Evolutionary conservation across 2,888 invertebrate genomes (phyloP).

Genomic region (Neoaliturus tenellus): DNA sequence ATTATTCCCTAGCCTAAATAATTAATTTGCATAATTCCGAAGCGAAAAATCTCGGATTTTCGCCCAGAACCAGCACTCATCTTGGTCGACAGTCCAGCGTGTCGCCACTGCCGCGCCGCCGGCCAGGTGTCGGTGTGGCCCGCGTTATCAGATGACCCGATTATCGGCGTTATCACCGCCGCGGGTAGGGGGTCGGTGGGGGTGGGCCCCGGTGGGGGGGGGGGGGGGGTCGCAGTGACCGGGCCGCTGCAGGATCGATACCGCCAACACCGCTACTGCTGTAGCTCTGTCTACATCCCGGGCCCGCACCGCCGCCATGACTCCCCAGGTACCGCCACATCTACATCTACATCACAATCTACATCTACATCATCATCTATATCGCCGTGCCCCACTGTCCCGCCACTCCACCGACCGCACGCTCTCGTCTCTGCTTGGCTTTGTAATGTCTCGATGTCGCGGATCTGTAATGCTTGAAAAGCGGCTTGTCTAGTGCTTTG

Average conservation of each 20-base stretch:
- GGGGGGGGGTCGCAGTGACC: slow-evolving; percentile 28
- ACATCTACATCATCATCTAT: neutral
- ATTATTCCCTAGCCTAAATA: too few species aligned
- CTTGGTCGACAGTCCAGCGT: too few species aligned
- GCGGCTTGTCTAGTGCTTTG: too few species aligned
- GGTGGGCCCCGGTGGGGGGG: too few species aligned
- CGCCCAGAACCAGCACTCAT: too few species aligned
- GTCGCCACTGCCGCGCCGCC: too few species aligned
- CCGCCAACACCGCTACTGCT: neutral
- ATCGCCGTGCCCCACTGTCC: neutral
- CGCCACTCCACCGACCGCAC: neutral
- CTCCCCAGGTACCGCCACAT: slow-evolving; percentile 42
- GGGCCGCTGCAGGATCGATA: slow-evolving; percentile 49
- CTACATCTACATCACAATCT: slow-evolving; percentile 11
- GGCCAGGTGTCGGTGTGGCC: too few species aligned
- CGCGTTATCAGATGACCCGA: neutral
- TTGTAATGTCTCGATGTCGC: neutral
- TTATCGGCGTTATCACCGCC: neutral
- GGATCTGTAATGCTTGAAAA: neutral
- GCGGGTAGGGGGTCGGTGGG: neutral
- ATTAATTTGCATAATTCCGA: too few species aligned
- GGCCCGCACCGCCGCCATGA: slow-evolving; percentile 3
- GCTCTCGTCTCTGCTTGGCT: neutral
- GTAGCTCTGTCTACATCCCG: neutral
- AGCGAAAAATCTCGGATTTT: too few species aligned